These are phyloP conservation scores for Echinometra lucunter DNA, from an alignment of 53 echinoderm and acorn worm species.

Conservation along the genomic window DNA sequence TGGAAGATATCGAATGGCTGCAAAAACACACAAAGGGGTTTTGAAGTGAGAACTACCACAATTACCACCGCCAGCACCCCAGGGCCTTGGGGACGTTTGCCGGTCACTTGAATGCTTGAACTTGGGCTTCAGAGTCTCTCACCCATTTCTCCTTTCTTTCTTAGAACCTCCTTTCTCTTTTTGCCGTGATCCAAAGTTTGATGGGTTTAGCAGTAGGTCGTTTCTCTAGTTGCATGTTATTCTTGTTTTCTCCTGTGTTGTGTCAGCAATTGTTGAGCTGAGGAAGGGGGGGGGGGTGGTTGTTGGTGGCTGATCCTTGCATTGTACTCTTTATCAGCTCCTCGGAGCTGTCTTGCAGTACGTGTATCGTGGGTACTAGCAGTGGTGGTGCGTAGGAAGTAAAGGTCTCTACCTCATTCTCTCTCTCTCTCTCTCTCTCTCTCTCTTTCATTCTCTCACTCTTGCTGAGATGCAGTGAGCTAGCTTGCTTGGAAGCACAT, in stretches of 20 bases:
- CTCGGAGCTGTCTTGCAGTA: conserved; percentile 17
- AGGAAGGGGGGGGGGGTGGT: not conserved
- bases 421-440: conserved; percentile 45
- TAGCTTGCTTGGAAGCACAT: conserved; percentile 54
- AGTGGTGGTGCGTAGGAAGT: conserved; percentile 12
- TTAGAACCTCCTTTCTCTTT: conserved; percentile 35
- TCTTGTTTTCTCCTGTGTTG: conserved; percentile 37
- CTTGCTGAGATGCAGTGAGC: conserved; percentile 21
- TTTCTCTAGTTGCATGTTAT: conserved; percentile 40
- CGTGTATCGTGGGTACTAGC: conserved; percentile 32
- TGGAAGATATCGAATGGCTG: conserved; percentile 39
- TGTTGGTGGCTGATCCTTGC: not conserved
- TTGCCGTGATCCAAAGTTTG: not conserved
- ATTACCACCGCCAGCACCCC: conserved; percentile 10
- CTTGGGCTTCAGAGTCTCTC: conserved; percentile 35
- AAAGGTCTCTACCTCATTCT: not conserved
- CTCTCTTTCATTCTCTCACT: conserved; percentile 38
- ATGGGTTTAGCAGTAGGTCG: conserved; percentile 17
- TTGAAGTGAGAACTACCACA: conserved; percentile 18
- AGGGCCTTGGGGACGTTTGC: conserved; percentile 9
- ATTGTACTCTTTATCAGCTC: conserved; percentile 29
- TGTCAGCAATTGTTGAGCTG: conserved; percentile 50
- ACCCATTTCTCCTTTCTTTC: conserved; percentile 37
- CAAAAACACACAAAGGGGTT: conserved; percentile 53
- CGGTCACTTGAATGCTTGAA: conserved; percentile 47